These are phyloP conservation scores for Cantharis nigra DNA, from an alignment of 2,888 invertebrate species.

Conservation along the genomic window DNA sequence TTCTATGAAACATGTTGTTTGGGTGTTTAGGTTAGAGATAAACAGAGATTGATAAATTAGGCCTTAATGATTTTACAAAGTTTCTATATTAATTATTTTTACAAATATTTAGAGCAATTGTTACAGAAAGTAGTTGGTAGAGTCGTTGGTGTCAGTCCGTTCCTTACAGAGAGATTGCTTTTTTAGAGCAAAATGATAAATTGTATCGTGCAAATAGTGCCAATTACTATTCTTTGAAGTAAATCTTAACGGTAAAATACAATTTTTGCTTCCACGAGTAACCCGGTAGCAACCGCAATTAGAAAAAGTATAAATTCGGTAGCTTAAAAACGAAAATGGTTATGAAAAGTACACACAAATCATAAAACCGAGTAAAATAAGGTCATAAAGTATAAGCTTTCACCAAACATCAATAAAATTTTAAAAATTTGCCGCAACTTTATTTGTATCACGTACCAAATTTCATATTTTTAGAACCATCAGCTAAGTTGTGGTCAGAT, in stretches of 20 bases:
- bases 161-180: neutral
- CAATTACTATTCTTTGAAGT: neutral
- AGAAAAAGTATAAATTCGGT: neutral
- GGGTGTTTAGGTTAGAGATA: too few species aligned
- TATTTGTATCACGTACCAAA: constrained; percentile 9
- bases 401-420: constrained; percentile 9
- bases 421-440: constrained; percentile 5
- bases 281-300: neutral
- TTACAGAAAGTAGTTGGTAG: neutral
- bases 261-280: neutral
- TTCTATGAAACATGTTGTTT: too few species aligned
- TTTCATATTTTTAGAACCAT: constrained; percentile 25
- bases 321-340: neutral
- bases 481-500: constrained; percentile 35
- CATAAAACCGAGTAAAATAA: neutral
- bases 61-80: too few species aligned
- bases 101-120: too few species aligned
- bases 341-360: neutral
- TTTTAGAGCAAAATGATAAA: neutral
- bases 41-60: too few species aligned
- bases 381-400: neutral
- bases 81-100: too few species aligned
- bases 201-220: neutral
- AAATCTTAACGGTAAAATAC: neutral
- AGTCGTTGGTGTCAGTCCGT: neutral